Evolutionary conservation across 2,888 invertebrate species (phyloP).

Genomic region (Hyposoter dolosus): DNA sequence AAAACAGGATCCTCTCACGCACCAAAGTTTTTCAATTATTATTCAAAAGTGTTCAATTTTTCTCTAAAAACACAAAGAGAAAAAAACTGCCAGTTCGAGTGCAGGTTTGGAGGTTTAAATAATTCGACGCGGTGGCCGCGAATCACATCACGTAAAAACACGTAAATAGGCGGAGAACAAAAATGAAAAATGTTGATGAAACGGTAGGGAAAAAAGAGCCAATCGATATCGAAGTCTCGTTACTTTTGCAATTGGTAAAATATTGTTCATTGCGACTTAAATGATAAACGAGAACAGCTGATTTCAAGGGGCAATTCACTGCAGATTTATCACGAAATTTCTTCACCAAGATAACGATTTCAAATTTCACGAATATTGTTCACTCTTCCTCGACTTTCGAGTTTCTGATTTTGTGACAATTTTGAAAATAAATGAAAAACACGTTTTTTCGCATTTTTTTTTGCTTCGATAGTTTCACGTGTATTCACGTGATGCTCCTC

Average conservation of each 20-base stretch:
- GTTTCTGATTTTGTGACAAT: neutral
- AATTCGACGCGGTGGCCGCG: neutral
- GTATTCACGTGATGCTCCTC: conserved; percentile 15
- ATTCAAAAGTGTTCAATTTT: neutral
- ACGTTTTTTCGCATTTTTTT: neutral
- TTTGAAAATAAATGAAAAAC: neutral
- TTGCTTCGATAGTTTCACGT: neutral
- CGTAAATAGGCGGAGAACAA: neutral
- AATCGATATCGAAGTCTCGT: neutral
- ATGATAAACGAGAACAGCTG: neutral
- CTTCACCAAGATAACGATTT: neutral
- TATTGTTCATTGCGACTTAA: neutral
- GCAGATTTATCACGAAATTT: neutral
- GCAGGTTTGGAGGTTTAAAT: neutral
- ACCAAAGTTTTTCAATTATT: neutral
- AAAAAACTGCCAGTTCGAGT: neutral
- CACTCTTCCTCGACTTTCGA: neutral
- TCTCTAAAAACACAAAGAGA: too few species aligned
- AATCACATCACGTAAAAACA: neutral
- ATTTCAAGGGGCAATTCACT: neutral
- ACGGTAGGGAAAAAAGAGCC: neutral
- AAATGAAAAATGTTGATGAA: neutral
- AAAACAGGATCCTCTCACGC: neutral
- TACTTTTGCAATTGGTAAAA: neutral
- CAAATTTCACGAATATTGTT: neutral